Base-by-base conservation (phyloP, 2,113 vertebrate species). In the Eleginops maclovinus region DNA sequence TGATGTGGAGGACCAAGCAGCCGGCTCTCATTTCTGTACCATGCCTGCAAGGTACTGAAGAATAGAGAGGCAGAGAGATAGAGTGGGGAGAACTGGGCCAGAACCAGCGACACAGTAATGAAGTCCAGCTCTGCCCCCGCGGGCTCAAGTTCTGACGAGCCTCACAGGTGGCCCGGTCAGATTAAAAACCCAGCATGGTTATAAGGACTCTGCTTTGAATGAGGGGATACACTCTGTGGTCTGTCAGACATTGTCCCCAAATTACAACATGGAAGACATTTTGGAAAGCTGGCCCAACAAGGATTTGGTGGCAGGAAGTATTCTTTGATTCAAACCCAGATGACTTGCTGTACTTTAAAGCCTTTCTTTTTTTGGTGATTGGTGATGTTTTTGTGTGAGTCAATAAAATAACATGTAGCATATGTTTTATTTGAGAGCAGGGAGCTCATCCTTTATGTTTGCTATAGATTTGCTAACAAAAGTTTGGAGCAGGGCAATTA, bases 151-250 rank as follows among this genome's bases (percentile, higher is more conserved):
- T 93, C 92, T 93, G 91, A 94, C 85, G 84, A 84, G 85, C 86
- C 89, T 92, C 91, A 92, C 92, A 93, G 93, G 92, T 94, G 91
- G 93, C 75, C 73, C 22, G 77, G 81, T 89, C 90, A 93, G 89
- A 94, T 94, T 94, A 94, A 93, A 36, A 93, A 87, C 87, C 66
- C 80, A 61, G 75, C 64, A 64, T 74, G 84, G 83, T 89, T 92
- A 75, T 85, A 84, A 87, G 86, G 75, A 87, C 77, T 28, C 41
- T 83, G 85, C 82, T 93, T 92, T 93, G 92, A 93, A 93, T 88
- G 72, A 75, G 69, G 73, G 82, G 79, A 84, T 75, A 76, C 53
- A 64, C 68, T 83, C 85, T 71, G 61, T 46, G 65, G 84, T 85
- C 85, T 88, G 90, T 90, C 87, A 90, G 70, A 87, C 91, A 91